A percentile compares a stretch with the other conserved stretches of the same genome.
phyloP scores from a whole-genome alignment of 2,113 vertebrate species.

The Amblyornis subalaris region DNA sequence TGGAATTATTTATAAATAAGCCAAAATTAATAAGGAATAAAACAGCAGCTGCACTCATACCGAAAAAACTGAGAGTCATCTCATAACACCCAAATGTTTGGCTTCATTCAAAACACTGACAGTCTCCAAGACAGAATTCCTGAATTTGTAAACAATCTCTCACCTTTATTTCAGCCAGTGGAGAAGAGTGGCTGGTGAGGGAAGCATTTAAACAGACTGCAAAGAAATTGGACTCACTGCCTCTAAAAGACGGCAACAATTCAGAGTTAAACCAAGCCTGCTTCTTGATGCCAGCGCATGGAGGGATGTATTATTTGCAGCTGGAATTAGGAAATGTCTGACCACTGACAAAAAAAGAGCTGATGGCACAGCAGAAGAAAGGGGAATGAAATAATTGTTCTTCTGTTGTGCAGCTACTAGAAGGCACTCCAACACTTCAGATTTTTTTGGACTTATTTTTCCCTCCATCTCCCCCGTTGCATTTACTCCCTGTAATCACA shows the following conservation, averaged over 20 bases:
- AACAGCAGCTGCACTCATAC: background rate
- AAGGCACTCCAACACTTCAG: background rate
- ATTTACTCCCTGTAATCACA: background rate
- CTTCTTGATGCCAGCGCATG: background rate
- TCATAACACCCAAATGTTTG: background rate
- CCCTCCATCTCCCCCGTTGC: background rate
- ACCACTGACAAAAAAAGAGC: background rate
- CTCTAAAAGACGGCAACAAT: background rate
- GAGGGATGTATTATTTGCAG: background rate
- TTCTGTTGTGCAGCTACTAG: background rate
- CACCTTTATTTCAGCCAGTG: background rate
- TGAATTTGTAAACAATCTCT: background rate
- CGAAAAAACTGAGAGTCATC: background rate
- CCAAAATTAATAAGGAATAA: background rate
- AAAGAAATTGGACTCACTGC: background rate
- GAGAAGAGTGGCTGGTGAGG: background rate
- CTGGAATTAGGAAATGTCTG: background rate
- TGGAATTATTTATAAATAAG: background rate
- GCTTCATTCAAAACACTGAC: background rate
- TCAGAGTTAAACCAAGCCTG: background rate
- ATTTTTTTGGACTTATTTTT: background rate
- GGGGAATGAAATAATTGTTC: background rate
- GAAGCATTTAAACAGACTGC: background rate
- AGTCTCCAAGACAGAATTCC: background rate
- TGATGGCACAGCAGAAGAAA: background rate